These are phyloP conservation scores for Anseranas semipalmata DNA, from an alignment of 2,113 vertebrate species.

Conservation along the genomic window DNA sequence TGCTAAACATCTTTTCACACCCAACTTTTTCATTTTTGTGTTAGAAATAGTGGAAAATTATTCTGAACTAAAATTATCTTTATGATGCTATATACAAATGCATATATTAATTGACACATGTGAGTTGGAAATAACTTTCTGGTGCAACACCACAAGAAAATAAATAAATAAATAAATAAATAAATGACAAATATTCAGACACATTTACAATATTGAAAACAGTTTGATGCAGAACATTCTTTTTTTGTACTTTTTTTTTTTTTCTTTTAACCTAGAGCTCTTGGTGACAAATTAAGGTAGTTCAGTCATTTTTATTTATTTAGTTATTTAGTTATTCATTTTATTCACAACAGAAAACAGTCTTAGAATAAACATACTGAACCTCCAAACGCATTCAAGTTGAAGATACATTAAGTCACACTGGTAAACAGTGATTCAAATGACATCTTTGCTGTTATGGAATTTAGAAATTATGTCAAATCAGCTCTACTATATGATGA, in stretches of 20 bases:
- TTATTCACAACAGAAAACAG: not conserved
- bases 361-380: not conserved
- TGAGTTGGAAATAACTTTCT: not conserved
- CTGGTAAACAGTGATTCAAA: not conserved
- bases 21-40: not conserved
- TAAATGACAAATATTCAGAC: not conserved
- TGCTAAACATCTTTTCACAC: constrained; percentile 37
- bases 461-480: constrained; percentile 18
- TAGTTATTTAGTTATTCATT: not conserved
- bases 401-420: not conserved
- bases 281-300: not conserved
- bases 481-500: not conserved
- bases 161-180: not conserved
- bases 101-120: not conserved
- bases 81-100: not conserved
- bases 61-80: not conserved
- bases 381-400: not conserved
- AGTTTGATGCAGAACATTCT: not conserved
- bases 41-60: not conserved
- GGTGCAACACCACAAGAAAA: rapidly evolving
- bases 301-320: not conserved
- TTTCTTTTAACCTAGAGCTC: not conserved
- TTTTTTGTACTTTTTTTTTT: not conserved
- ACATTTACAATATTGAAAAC: not conserved
- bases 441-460: not conserved